Base-by-base conservation (phyloP, 1,140 invertebrate species). In the Sycophaga agraensis region DNA sequence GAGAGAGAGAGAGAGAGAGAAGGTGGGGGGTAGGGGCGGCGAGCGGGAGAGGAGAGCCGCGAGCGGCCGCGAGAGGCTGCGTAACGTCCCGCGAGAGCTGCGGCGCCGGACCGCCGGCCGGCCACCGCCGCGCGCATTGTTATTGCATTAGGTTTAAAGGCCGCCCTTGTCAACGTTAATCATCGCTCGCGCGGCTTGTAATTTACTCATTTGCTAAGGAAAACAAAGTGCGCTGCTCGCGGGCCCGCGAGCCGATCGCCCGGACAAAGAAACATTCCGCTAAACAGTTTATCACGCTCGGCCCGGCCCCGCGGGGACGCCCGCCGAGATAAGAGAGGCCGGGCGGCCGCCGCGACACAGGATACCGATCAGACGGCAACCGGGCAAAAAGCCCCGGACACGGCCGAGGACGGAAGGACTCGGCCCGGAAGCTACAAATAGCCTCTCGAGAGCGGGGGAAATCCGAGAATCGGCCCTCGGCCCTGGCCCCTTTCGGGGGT, bases 101-200 rank as follows among this genome's bases (percentile, higher is more conserved):
- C 19, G 6, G 40, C 40, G 40, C 9, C 16, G 7, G 26, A 19
- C 12, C 48, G 14, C 19, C 16, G 37, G 56, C 19, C 19, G 17
- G 34, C 28, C 24, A n/a, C 39, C 16, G 21, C 21, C 51, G 39
- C 19, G 57, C 39, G 53, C 54, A 58, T 63, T 63, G 61, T 63
- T 63, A 63, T 63, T 63, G 54, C 61, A 63, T 63, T 63, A 63
- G 53, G 51, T 57, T 57, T 51, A 58, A 63, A 63, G 61, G 54
- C 61, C 48, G 54, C 46, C 61, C 61, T 57, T 63, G 61, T 63
- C 61, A 51, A 63, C 61, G 61, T 63, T 63, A 56, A 63, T 63
- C 60, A 63, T 63, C 45, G 31, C 17, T 35, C 50, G 39, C 50
- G 42, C 50, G 42, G 59, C 50, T 61, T 42, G 50, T 62, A 62